Conservation (phyloP, 2,113 vertebrate species). For the Grallaria varia region DNA sequence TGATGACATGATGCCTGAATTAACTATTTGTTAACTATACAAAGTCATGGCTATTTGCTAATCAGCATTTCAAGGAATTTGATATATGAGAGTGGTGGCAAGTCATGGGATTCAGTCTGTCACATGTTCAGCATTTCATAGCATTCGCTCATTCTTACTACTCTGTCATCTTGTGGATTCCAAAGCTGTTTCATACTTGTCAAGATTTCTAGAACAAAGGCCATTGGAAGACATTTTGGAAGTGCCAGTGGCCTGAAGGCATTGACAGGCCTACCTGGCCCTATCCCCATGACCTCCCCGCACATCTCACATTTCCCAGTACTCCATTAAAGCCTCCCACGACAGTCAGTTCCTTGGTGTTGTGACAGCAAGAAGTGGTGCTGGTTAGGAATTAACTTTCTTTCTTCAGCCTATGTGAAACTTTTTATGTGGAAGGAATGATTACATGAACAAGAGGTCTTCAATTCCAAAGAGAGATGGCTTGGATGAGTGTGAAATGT, state of each 20-base stretch:
- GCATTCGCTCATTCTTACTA: neutral
- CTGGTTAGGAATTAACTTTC: neutral
- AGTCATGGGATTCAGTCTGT: neutral
- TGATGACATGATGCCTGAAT: neutral
- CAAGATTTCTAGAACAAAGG: neutral
- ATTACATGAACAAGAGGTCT: neutral
- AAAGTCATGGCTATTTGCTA: neutral
- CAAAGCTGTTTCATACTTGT: neutral
- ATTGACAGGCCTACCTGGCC: neutral
- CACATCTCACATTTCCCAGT: fast-evolving
- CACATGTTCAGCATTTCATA: neutral
- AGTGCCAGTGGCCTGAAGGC: neutral
- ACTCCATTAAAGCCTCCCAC: fast-evolving
- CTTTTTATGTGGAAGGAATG: neutral
- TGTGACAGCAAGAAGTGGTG: fast-evolving
- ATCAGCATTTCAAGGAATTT: neutral
- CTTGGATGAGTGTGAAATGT: fast-evolving
- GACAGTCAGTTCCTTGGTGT: fast-evolving
- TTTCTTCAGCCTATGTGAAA: neutral
- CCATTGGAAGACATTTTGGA: neutral
- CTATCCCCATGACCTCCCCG: fast-evolving
- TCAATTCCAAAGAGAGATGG: neutral
- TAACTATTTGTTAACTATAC: neutral
- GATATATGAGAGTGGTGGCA: neutral
- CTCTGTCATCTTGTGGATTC: neutral